phyloP scores from a whole-genome alignment of 2,888 invertebrate genomes.

The Balanococcus diminutus region DNA sequence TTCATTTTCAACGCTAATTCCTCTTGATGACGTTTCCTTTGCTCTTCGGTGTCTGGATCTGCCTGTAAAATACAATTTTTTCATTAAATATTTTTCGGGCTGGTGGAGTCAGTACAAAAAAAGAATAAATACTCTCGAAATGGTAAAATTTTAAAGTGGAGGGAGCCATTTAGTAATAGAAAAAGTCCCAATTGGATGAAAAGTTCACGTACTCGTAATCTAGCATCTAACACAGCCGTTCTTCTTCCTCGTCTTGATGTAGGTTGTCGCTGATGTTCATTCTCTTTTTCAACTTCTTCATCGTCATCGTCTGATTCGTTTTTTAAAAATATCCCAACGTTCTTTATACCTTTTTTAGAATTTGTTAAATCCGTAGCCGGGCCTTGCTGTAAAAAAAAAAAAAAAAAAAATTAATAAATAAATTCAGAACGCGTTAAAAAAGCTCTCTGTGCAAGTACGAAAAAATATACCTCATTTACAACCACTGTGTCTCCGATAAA shows the following conservation, averaged over 20 bases:
- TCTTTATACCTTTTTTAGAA: constrained; percentile 93
- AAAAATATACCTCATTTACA: constrained; percentile 85
- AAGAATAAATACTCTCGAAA: too few relatives aligned
- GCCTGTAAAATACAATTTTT: constrained; percentile 56
- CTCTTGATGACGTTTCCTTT: constrained; percentile 94
- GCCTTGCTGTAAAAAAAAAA: too few relatives aligned
- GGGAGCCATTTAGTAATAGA: background rate
- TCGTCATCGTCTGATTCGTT: constrained; percentile 82
- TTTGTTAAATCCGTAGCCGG: constrained; percentile 86
- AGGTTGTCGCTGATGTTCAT: constrained; percentile 66
- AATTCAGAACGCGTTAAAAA: too few relatives aligned
- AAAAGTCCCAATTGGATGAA: background rate
- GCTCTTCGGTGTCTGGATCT: constrained; percentile 85
- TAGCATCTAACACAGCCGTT: constrained; percentile 90
- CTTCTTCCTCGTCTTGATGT: constrained; percentile 78
- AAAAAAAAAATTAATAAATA: too few relatives aligned
- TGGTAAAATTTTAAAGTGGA: too few relatives aligned
- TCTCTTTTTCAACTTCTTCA: constrained; percentile 71
- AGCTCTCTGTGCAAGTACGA: too few relatives aligned
- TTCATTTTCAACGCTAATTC: constrained; percentile 90
- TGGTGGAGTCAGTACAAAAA: too few relatives aligned
- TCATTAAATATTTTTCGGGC: too few relatives aligned
- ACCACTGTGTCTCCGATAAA: constrained; percentile 96
- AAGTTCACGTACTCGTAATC: constrained; percentile 70
- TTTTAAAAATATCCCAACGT: constrained; percentile 92